phyloP scores from a whole-genome alignment of 2,113 vertebrate species.

The Otis tarda region DNA sequence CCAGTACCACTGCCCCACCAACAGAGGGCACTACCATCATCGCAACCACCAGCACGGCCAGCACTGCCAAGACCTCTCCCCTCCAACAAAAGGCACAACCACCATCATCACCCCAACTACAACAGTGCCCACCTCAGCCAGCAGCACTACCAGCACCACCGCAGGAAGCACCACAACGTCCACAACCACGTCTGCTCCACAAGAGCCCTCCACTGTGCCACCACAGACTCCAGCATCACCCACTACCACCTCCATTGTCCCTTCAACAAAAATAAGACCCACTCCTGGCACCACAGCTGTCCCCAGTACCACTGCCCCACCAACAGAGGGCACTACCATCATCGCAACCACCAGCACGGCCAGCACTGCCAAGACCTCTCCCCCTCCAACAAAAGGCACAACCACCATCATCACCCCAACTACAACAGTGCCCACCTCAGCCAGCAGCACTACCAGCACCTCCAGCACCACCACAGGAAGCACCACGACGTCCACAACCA shows the following conservation, averaged over 20 bases:
- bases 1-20: not conserved
- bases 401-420: too few species aligned
- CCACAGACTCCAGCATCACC: rapidly evolving
- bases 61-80: too few species aligned
- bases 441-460: not conserved
- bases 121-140: not conserved
- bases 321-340: too few species aligned
- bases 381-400: not conserved
- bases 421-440: not conserved
- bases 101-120: too few species aligned
- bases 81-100: too few species aligned
- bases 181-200: rapidly evolving
- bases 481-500: rapidly evolving
- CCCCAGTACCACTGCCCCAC: rapidly evolving
- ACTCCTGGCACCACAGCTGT: not conserved
- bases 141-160: not conserved
- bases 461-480: not conserved
- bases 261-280: not conserved
- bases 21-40: not conserved
- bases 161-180: not conserved
- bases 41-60: not conserved
- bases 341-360: too few species aligned
- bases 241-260: too few species aligned
- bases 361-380: too few species aligned
- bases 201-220: rapidly evolving